These are phyloP conservation scores for Myrmecophaga tridactyla DNA, from an alignment of 2,113 vertebrate genomes.

Conservation along the genomic window DNA sequence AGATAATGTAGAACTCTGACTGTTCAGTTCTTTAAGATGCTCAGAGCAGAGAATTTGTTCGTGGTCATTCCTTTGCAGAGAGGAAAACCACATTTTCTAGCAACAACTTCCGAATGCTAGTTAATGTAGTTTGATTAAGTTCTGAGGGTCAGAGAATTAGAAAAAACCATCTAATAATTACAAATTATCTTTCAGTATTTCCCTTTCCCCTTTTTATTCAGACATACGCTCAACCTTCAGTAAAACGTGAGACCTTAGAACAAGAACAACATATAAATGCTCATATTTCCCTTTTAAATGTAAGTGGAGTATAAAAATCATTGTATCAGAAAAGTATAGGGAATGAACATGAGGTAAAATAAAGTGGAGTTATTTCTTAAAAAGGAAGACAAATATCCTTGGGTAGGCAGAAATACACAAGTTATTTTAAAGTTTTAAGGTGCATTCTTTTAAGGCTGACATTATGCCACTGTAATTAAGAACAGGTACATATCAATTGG, in stretches of 20 bases:
- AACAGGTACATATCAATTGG: constrained; percentile 80
- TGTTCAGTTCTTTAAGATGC: not conserved
- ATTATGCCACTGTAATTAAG: constrained; percentile 75
- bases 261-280: constrained; percentile 2
- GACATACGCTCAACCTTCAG: not conserved
- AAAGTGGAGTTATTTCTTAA: constrained; percentile 16
- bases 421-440: constrained; percentile 59
- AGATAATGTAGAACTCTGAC: not conserved
- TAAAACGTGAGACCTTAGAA: not conserved
- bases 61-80: not conserved
- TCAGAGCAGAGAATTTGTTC: not conserved
- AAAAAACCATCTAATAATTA: not conserved
- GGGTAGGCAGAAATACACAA: constrained; percentile 25
- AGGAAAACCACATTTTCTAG: not conserved
- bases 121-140: not conserved
- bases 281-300: not conserved
- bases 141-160: not conserved
- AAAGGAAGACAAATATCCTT: constrained; percentile 16
- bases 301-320: not conserved
- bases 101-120: not conserved
- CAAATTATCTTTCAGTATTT: not conserved
- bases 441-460: constrained; percentile 75
- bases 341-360: constrained; percentile 30
- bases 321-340: not conserved
- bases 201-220: not conserved